Evolutionary conservation across 2,888 invertebrate genomes (phyloP).

Genomic region (Plagiodera versicolora): DNA sequence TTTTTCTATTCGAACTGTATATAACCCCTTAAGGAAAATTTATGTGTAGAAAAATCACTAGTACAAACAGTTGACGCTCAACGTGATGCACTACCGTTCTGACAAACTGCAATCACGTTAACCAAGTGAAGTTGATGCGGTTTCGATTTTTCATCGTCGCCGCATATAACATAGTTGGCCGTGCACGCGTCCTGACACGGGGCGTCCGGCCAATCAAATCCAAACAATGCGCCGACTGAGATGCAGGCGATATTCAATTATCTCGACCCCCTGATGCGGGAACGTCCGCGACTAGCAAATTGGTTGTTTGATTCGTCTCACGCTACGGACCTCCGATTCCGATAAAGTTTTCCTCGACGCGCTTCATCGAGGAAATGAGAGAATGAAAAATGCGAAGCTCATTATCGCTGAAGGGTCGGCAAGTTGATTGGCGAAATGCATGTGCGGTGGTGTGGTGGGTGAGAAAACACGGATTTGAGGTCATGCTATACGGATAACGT

Average conservation of each 20-base stretch:
- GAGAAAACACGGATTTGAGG: not conserved
- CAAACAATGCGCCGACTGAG: not conserved
- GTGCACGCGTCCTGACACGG: too few species aligned
- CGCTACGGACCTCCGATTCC: not conserved
- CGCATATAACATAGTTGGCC: too few species aligned
- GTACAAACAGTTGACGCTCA: too few species aligned
- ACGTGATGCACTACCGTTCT: too few species aligned
- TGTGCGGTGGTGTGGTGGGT: not conserved
- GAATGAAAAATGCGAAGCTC: not conserved
- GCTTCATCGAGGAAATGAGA: not conserved
- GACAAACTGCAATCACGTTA: too few species aligned
- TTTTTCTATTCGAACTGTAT: too few species aligned
- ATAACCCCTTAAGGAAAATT: too few species aligned
- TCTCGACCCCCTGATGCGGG: not conserved
- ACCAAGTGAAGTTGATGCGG: too few species aligned
- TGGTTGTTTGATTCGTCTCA: not conserved
- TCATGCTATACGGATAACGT: not conserved
- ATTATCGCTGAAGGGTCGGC: not conserved
- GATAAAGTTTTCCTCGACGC: not conserved
- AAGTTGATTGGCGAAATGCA: not conserved
- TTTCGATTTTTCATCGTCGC: too few species aligned
- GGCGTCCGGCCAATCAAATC: not conserved
- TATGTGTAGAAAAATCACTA: too few species aligned
- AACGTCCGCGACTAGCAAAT: not conserved
- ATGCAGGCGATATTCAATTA: conserved; percentile 1